Percentiles rank a stretch among this genome's conserved stretches.
Evolutionary conservation across 1,140 invertebrate genomes (phyloP).

Genomic region (Thaumetopoea pityocampa): DNA sequence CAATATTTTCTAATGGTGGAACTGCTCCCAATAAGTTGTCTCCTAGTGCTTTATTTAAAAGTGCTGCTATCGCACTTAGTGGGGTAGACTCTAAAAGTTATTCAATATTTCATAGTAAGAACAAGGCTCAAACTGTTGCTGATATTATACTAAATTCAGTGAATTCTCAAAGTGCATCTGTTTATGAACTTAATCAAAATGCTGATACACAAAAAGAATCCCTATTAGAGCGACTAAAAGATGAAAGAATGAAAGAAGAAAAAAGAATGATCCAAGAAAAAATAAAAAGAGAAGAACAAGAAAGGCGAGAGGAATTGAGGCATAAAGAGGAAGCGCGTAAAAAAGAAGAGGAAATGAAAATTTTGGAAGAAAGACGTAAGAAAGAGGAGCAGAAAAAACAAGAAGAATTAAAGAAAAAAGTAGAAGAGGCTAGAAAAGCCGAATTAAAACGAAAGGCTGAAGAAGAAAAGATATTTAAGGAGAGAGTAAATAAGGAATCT

Average conservation of each 20-base stretch:
- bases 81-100: constrained; percentile 29
- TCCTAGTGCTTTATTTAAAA: constrained; percentile 59
- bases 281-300: constrained; percentile 19
- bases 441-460: constrained; percentile 54
- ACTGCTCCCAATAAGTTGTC: constrained; percentile 29
- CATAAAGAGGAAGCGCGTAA: constrained; percentile 39
- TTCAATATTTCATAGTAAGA: constrained; percentile 58
- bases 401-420: constrained; percentile 57
- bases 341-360: constrained; percentile 39
- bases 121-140: constrained; percentile 45
- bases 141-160: constrained; percentile 53
- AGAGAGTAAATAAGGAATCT: constrained; percentile 62
- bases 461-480: constrained; percentile 55
- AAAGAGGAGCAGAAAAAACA: constrained; percentile 51
- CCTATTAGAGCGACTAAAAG: constrained; percentile 17
- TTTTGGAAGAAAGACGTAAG: constrained; percentile 46
- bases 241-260: constrained; percentile 26
- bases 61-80: constrained; percentile 30
- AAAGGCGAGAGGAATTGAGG: no score
- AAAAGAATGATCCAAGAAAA: constrained; percentile 28
- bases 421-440: constrained; percentile 55
- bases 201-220: constrained; percentile 20
- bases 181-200: constrained; percentile 51
- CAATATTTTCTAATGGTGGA: constrained; percentile 20
- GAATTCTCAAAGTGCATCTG: constrained; percentile 20